These are phyloP conservation scores for Caenorhabditis brenneri DNA, from an alignment of 1,140 invertebrate genomes.

Conservation along the genomic window DNA sequence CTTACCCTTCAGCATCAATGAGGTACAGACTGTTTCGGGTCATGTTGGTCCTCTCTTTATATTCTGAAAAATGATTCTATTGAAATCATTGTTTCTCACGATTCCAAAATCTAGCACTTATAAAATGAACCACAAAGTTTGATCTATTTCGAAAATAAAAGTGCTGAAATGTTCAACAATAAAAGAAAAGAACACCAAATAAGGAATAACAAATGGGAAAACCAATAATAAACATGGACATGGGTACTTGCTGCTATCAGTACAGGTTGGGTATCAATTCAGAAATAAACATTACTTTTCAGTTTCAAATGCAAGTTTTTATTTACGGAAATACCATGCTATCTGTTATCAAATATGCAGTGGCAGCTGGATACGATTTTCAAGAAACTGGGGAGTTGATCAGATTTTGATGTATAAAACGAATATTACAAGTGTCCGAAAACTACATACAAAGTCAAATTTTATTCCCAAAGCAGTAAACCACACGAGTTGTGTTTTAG, in stretches of 20 bases:
- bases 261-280: not conserved
- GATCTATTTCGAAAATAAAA: not conserved
- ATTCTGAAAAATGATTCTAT: not conserved
- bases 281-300: not conserved
- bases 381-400: too few relatives aligned
- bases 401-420: too few relatives aligned
- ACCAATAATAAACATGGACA: not conserved
- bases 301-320: too few relatives aligned
- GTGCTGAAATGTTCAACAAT: not conserved
- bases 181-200: not conserved
- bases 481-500: too few relatives aligned
- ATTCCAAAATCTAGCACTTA: not conserved
- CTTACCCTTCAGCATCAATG: not conserved
- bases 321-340: too few relatives aligned
- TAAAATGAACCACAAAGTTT: not conserved
- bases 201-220: not conserved
- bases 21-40: not conserved
- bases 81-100: not conserved
- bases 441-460: too few relatives aligned
- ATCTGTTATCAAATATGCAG: too few relatives aligned
- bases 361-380: too few relatives aligned
- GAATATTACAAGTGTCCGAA: too few relatives aligned
- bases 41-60: slow-evolving; percentile 24
- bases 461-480: too few relatives aligned
- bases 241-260: not conserved